phyloP scores from a whole-genome alignment of 2,797 vertebrate genomes.

The Chloroceryle inda region DNA sequence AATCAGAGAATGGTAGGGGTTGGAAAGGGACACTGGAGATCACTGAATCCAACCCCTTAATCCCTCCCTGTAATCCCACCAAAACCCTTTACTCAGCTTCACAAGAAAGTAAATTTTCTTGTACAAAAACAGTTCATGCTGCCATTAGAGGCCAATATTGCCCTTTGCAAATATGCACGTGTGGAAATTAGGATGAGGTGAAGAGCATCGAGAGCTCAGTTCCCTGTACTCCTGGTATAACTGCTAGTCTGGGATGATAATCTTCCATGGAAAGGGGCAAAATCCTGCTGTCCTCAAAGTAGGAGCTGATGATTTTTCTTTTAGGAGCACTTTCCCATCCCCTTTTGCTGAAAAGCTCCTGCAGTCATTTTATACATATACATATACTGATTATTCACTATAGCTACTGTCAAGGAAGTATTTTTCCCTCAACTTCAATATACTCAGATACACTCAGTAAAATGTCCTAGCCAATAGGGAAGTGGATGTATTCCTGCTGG shows the following conservation, averaged over 20 bases:
- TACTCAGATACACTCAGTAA: background rate
- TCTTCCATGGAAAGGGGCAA: background rate
- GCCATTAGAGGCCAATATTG: background rate
- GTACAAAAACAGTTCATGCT: background rate
- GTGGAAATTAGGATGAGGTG: background rate
- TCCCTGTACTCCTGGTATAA: background rate
- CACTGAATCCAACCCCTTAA: too few species aligned
- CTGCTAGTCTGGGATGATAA: background rate
- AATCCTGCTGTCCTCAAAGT: background rate
- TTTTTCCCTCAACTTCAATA: background rate
- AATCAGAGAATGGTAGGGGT: too few species aligned
- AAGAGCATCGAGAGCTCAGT: background rate
- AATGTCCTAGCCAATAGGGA: background rate
- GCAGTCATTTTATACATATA: background rate
- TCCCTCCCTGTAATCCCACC: background rate
- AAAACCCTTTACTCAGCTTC: background rate
- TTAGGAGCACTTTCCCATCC: background rate
- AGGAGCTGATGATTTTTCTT: background rate
- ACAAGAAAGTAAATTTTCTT: background rate
- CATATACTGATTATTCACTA: background rate
- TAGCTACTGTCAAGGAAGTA: background rate
- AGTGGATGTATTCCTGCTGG: background rate
- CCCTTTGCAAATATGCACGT: background rate
- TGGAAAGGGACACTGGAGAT: too few species aligned
- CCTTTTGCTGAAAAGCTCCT: background rate